Percentiles rank a stretch among this genome's conserved stretches.
Conservation (phyloP, 2,113 vertebrate genomes). For the Nothoprocta pentlandii region DNA sequence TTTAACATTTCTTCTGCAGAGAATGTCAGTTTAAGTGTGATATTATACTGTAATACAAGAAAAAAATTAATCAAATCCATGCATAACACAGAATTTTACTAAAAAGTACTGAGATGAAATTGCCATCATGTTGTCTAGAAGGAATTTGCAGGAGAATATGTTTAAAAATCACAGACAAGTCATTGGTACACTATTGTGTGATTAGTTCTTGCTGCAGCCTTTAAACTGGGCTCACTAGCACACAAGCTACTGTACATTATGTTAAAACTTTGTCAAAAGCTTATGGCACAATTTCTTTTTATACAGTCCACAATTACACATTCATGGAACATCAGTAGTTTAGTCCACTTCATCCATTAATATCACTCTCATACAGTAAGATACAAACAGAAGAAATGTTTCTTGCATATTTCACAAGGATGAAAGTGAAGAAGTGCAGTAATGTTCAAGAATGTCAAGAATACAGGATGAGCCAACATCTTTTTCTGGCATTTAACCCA, state of each 20-base stretch:
- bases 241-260: slow-evolving; percentile 53
- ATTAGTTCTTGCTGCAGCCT: slow-evolving; percentile 32
- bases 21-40: slow-evolving; percentile 48
- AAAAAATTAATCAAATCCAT: slow-evolving; percentile 71
- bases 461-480: slow-evolving; percentile 20
- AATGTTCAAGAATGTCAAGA: slow-evolving; percentile 65
- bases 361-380: slow-evolving; percentile 43
- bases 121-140: slow-evolving; percentile 32
- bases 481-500: slow-evolving; percentile 43
- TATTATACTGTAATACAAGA: slow-evolving; percentile 46
- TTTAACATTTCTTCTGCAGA: slow-evolving; percentile 49
- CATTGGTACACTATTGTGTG: slow-evolving; percentile 49
- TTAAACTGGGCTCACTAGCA: slow-evolving; percentile 63
- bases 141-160: slow-evolving; percentile 57
- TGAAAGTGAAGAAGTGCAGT: slow-evolving; percentile 75
- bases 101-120: slow-evolving; percentile 63
- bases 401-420: slow-evolving; percentile 76
- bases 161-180: slow-evolving; percentile 67
- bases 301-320: slow-evolving; percentile 52
- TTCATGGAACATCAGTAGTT: slow-evolving; percentile 35
- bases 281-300: slow-evolving; percentile 67
- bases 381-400: slow-evolving; percentile 57
- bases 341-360: background rate
- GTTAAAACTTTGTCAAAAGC: slow-evolving; percentile 55
- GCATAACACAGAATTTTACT: slow-evolving; percentile 68